phyloP scores from a whole-genome alignment of 2,888 invertebrate species.

The Drepana falcataria region DNA sequence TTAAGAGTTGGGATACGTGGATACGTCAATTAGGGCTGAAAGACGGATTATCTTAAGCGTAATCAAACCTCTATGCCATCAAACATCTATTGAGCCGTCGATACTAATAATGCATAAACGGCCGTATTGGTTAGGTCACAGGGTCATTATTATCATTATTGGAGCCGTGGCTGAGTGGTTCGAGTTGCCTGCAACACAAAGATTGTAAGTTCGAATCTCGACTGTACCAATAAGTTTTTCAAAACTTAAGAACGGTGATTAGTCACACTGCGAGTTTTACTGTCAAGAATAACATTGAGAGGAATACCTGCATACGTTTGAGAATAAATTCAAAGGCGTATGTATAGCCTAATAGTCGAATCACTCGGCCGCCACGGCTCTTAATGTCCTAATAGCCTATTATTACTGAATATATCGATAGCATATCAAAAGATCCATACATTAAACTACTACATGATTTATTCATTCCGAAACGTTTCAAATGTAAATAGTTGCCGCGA shows the following conservation, averaged over 20 bases:
- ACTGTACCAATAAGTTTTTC: too few relatives aligned
- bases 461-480: conserved; percentile 24
- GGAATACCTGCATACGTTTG: too few relatives aligned
- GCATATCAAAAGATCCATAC: background rate
- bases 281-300: too few relatives aligned
- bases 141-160: too few relatives aligned
- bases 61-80: background rate
- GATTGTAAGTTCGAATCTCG: too few relatives aligned
- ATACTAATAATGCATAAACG: background rate
- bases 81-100: background rate
- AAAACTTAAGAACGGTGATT: too few relatives aligned
- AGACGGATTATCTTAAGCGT: background rate
- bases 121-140: too few relatives aligned
- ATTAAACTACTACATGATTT: conserved; percentile 25
- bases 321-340: too few relatives aligned
- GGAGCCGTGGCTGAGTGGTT: too few relatives aligned
- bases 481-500: conserved; percentile 24
- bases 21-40: background rate
- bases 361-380: background rate
- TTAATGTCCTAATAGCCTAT: background rate
- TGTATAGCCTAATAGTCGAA: background rate
- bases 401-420: background rate
- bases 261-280: too few relatives aligned
- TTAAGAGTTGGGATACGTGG: background rate
- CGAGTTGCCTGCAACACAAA: too few relatives aligned